phyloP scores from a whole-genome alignment of 2,888 invertebrate species.

The Caenorhabditis becei region DNA sequence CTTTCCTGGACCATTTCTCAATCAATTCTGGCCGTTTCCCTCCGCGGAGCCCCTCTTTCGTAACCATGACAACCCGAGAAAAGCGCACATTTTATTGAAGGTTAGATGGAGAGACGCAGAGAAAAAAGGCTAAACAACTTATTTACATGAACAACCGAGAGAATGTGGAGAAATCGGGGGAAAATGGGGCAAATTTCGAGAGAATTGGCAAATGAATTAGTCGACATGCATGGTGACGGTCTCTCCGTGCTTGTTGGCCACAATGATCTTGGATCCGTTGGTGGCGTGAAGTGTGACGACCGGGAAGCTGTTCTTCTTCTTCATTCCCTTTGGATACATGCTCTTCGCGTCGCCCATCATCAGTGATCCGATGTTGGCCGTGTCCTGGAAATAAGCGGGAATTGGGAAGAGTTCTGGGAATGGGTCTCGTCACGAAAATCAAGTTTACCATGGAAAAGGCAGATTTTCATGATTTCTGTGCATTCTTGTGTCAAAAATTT shows the following conservation, averaged over 20 bases:
- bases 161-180: neutral
- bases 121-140: neutral
- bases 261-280: slow-evolving; percentile 42
- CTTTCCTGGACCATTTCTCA: neutral
- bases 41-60: neutral
- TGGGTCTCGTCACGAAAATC: neutral
- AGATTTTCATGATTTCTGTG: too few relatives aligned
- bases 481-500: too few relatives aligned
- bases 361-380: slow-evolving; percentile 24
- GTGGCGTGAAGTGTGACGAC: slow-evolving; percentile 40
- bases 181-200: neutral
- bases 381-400: slow-evolving; percentile 20
- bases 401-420: neutral
- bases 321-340: slow-evolving; percentile 37
- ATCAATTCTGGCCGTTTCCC: neutral
- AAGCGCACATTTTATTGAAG: neutral
- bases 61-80: neutral
- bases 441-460: too few relatives aligned
- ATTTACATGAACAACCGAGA: too few relatives aligned
- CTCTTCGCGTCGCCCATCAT: slow-evolving; percentile 51
- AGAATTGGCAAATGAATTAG: slow-evolving; percentile 3
- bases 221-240: slow-evolving; percentile 44
- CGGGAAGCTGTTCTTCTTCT: slow-evolving; percentile 52
- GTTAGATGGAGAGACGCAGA: neutral
- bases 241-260: slow-evolving; percentile 52